A percentile compares a stretch with the other conserved stretches of the same genome.
Evolutionary conservation across 2,797 vertebrate genomes (phyloP).

Genomic region (Crocidura indochinensis): DNA sequence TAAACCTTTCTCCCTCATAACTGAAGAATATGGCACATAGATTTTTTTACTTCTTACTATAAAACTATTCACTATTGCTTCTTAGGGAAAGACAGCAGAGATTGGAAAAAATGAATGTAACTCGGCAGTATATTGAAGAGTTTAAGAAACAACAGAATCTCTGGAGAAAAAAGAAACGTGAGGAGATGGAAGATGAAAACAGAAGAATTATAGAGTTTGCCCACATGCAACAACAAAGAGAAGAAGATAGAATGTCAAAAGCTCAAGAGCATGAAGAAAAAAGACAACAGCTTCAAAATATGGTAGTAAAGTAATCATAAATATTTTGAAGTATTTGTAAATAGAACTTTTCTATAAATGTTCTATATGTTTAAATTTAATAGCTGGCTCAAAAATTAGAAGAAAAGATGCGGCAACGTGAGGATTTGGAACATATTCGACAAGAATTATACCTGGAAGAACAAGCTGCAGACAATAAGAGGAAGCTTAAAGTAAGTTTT

Average conservation of each 20-base stretch:
- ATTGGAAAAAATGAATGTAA: slow-evolving; percentile 94
- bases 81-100: slow-evolving; percentile 94
- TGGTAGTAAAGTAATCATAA: slow-evolving; percentile 87
- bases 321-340: slow-evolving; percentile 27
- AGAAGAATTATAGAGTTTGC: slow-evolving; percentile 94
- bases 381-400: slow-evolving; percentile 94
- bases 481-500: slow-evolving; percentile 92
- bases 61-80: slow-evolving; percentile 37
- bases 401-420: slow-evolving; percentile 90
- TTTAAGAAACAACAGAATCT: slow-evolving; percentile 93
- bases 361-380: slow-evolving; percentile 58
- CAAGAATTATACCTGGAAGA: slow-evolving; percentile 95
- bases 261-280: slow-evolving; percentile 91
- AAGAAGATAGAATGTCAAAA: slow-evolving; percentile 92
- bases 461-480: slow-evolving; percentile 91
- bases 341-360: slow-evolving; percentile 36
- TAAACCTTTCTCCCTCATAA: neutral
- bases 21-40: slow-evolving; percentile 3
- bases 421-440: slow-evolving; percentile 93
- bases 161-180: slow-evolving; percentile 94
- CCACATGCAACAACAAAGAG: slow-evolving; percentile 90
- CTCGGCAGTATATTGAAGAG: slow-evolving; percentile 93
- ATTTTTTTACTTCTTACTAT: slow-evolving; percentile 52
- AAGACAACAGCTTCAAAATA: slow-evolving; percentile 92
- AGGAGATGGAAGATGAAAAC: slow-evolving; percentile 96